These are phyloP conservation scores for Pyrgus malvae DNA, from an alignment of 2,888 invertebrate species.

Conservation along the genomic window DNA sequence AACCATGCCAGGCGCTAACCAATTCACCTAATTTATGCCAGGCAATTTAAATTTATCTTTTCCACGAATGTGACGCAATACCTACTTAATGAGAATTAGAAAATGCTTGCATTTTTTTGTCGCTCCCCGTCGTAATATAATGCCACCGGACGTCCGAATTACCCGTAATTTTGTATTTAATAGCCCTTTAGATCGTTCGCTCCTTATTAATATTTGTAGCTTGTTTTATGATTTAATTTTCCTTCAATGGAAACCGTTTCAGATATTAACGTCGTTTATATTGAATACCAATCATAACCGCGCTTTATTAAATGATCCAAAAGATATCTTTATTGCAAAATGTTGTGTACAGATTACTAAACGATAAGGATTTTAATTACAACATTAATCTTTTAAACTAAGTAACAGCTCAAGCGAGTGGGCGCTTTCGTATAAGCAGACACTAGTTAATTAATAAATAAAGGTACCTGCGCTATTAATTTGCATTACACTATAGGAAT, in stretches of 20 bases:
- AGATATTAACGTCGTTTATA: conserved; percentile 7
- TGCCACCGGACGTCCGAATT: conserved; percentile 35
- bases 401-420: neutral
- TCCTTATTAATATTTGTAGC: conserved; percentile 15
- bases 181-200: conserved; percentile 13
- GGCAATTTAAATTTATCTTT: too few species aligned
- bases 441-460: too few species aligned
- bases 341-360: neutral
- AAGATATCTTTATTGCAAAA: conserved; percentile 3
- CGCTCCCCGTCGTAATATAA: too few species aligned
- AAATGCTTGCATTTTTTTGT: too few species aligned
- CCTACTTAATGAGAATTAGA: too few species aligned
- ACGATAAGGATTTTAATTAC: conserved; percentile 11
- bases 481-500: too few species aligned
- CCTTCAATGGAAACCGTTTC: neutral
- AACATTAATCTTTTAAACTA: conserved; percentile 14
- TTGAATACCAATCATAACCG: neutral
- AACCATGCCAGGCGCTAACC: too few species aligned
- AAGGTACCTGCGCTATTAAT: too few species aligned
- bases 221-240: conserved; percentile 1
- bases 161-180: conserved; percentile 1
- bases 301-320: conserved; percentile 1
- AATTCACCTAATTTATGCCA: too few species aligned
- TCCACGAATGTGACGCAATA: too few species aligned
- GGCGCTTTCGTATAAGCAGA: neutral